Percentiles rank a stretch among this genome's conserved stretches.
These are phyloP conservation scores for Lasius platythorax DNA, from an alignment of 2,888 invertebrate genomes.

Conservation along the genomic window DNA sequence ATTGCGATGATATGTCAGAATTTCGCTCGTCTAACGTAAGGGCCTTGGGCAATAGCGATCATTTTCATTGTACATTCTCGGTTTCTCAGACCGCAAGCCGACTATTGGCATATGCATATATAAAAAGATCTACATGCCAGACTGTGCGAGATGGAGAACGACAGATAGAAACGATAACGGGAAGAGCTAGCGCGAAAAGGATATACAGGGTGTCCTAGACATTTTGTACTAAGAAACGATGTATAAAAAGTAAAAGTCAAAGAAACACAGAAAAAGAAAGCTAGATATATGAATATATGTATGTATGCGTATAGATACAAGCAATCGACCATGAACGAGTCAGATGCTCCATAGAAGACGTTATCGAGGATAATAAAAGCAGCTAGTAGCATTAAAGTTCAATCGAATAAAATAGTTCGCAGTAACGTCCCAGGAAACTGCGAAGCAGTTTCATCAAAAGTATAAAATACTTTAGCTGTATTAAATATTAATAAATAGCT, in stretches of 20 bases:
- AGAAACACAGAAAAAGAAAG: neutral
- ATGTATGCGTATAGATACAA: neutral
- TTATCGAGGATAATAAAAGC: constrained; percentile 38
- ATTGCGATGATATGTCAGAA: constrained; percentile 62
- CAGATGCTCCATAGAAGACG: constrained; percentile 17
- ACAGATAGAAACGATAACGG: neutral
- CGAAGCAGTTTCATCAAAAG: constrained; percentile 30
- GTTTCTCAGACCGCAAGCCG: constrained; percentile 47
- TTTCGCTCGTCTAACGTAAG: constrained; percentile 53
- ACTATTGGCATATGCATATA: constrained; percentile 12
- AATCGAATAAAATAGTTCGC: constrained; percentile 43
- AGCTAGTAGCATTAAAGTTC: constrained; percentile 30
- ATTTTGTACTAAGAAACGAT: neutral
- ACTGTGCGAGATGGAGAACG: neutral
- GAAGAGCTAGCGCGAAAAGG: neutral
- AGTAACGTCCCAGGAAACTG: constrained; percentile 25
- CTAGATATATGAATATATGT: neutral
- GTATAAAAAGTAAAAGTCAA: neutral
- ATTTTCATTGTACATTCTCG: constrained; percentile 57
- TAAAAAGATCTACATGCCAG: neutral
- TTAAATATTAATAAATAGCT: constrained; percentile 45
- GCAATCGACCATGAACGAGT: constrained; percentile 28
- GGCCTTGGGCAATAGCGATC: constrained; percentile 49
- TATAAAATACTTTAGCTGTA: constrained; percentile 15
- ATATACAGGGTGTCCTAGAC: neutral